Evolutionary conservation across 2,113 vertebrate species (phyloP).

Genomic region (Dolichotis patagonum): DNA sequence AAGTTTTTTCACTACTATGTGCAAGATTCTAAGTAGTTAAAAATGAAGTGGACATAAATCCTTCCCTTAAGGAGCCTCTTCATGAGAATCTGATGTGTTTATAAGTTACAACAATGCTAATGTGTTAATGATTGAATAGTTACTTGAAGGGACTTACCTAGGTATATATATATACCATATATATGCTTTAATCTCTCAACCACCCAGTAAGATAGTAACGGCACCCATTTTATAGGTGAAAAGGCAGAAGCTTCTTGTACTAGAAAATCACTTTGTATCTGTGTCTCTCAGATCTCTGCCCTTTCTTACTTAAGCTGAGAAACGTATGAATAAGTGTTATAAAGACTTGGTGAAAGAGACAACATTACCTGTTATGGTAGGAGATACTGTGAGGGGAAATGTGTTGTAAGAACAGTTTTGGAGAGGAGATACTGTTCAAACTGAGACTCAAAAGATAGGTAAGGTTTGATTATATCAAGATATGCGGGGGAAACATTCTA

Average conservation of each 20-base stretch:
- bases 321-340: background rate
- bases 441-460: background rate
- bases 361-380: background rate
- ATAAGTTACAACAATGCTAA: background rate
- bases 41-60: background rate
- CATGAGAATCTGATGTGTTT: background rate
- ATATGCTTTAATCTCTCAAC: background rate
- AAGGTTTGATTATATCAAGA: background rate
- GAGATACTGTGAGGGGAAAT: background rate
- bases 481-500: background rate
- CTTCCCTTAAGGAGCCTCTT: background rate
- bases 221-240: background rate
- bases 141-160: background rate
- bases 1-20: background rate
- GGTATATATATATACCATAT: background rate
- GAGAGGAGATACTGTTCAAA: background rate
- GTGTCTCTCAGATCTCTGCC: background rate
- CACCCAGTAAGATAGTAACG: background rate
- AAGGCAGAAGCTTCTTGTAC: background rate
- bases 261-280: background rate
- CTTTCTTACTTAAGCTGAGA: background rate
- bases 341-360: background rate
- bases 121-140: background rate
- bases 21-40: background rate
- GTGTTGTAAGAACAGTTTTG: background rate